phyloP scores from a whole-genome alignment of 2,797 vertebrate species.

The Gymnothorax reevesii region DNA sequence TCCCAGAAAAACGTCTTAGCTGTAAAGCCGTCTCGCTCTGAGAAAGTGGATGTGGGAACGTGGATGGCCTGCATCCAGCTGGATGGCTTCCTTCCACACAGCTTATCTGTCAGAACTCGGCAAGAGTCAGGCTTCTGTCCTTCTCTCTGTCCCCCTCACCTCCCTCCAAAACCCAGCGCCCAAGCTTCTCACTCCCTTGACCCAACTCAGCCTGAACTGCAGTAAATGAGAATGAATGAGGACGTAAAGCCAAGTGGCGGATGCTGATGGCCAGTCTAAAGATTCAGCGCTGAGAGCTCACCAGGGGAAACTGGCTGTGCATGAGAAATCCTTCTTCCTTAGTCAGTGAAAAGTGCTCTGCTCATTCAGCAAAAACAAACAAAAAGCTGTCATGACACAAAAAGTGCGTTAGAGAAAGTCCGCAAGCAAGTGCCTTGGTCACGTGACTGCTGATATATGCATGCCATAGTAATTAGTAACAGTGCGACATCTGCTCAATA shows the following conservation, averaged over 20 bases:
- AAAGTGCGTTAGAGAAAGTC: neutral
- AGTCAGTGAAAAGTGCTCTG: neutral
- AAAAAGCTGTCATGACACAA: neutral
- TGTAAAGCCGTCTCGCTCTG: no score
- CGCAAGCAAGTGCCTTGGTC: neutral
- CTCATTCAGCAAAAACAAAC: neutral
- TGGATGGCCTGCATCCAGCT: constrained; percentile 30
- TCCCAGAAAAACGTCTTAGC: no score
- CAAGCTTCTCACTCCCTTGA: neutral
- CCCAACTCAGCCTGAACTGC: neutral
- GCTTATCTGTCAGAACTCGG: constrained; percentile 25
- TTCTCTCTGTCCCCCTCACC: neutral
- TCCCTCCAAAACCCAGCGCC: neutral
- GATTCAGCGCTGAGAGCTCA: neutral
- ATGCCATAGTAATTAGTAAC: constrained; percentile 44
- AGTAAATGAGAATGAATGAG: neutral
- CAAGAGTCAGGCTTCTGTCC: neutral
- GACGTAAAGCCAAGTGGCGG: neutral
- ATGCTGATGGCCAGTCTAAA: neutral
- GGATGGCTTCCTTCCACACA: constrained; percentile 6
- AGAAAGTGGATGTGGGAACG: constrained; percentile 1
- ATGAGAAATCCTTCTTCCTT: neutral
- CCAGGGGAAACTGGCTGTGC: neutral
- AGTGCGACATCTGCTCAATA: constrained; percentile 41
- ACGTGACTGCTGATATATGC: neutral